A percentile compares a stretch with the other conserved stretches of the same genome.
phyloP scores from a whole-genome alignment of 2,797 vertebrate genomes.

The Enteromius viviparus region DNA sequence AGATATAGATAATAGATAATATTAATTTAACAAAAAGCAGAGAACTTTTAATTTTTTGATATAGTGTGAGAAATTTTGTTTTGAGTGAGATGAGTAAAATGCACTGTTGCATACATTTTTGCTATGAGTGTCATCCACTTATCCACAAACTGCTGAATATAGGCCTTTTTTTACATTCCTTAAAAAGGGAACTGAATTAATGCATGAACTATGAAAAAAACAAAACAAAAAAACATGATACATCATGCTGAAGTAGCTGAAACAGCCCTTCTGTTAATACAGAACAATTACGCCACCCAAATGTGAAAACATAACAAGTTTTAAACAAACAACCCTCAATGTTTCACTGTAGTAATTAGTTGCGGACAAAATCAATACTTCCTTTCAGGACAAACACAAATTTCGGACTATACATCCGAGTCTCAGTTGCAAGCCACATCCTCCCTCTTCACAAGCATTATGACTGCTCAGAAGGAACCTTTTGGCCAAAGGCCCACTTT shows the following conservation, averaged over 20 bases:
- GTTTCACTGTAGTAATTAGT: slow-evolving; percentile 43
- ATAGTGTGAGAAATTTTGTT: not conserved
- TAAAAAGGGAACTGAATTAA: not conserved
- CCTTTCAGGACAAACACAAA: slow-evolving; percentile 88
- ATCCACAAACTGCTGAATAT: not conserved
- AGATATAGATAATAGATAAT: not conserved
- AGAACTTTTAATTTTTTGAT: not conserved
- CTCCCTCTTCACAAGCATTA: slow-evolving; percentile 75
- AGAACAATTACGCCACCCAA: not conserved
- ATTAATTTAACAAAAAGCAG: not conserved
- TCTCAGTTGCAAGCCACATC: slow-evolving; percentile 80
- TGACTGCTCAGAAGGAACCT: slow-evolving; percentile 81
- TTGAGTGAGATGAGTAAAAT: not conserved
- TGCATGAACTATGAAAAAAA: not conserved
- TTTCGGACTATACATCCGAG: slow-evolving; percentile 77
- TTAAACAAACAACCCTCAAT: slow-evolving; percentile 19
- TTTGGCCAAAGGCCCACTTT: slow-evolving; percentile 88
- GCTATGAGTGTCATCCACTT: not conserved
- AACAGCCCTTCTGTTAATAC: slow-evolving; percentile 1
- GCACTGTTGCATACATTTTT: not conserved
- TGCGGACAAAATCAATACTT: slow-evolving; percentile 76
- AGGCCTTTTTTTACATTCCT: not conserved
- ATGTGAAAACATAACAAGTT: not conserved
- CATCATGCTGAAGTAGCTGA: not conserved
- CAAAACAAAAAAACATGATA: not conserved